These are phyloP conservation scores for Phalacrocorax aristotelis DNA, from an alignment of 2,113 vertebrate species.

Conservation along the genomic window DNA sequence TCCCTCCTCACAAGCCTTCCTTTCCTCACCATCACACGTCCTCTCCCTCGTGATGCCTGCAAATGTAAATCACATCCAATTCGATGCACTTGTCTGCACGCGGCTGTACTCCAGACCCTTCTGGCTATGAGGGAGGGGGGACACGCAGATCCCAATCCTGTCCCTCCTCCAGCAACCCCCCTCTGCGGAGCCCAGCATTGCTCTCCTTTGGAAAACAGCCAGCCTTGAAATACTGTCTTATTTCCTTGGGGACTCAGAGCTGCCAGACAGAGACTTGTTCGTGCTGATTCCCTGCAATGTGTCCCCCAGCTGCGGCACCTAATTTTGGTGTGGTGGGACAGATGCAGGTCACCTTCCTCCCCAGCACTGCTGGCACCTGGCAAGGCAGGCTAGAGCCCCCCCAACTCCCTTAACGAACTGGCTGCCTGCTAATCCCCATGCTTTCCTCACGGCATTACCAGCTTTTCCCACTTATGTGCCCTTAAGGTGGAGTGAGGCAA, in stretches of 20 bases:
- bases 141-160: background rate
- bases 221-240: background rate
- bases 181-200: background rate
- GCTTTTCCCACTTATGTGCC: constrained; percentile 19
- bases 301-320: background rate
- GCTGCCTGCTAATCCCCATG: constrained; percentile 30
- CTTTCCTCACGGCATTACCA: background rate
- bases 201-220: constrained; percentile 1
- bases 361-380: background rate
- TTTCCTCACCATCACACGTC: background rate
- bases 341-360: background rate
- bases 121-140: background rate
- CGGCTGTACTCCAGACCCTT: background rate
- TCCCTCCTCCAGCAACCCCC: background rate
- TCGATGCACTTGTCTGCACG: background rate
- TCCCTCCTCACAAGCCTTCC: background rate
- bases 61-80: background rate
- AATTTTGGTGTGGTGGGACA: background rate
- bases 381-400: background rate
- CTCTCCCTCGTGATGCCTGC: background rate
- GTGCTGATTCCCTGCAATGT: rapidly evolving
- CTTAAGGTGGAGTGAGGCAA: constrained; percentile 39
- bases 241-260: background rate
- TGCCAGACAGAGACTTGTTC: background rate
- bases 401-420: background rate